Evolutionary conservation across 2,797 vertebrate species (phyloP), one percentile per base, ranked within the genome.

Genomic region (Peromyscus eremicus): DNA sequence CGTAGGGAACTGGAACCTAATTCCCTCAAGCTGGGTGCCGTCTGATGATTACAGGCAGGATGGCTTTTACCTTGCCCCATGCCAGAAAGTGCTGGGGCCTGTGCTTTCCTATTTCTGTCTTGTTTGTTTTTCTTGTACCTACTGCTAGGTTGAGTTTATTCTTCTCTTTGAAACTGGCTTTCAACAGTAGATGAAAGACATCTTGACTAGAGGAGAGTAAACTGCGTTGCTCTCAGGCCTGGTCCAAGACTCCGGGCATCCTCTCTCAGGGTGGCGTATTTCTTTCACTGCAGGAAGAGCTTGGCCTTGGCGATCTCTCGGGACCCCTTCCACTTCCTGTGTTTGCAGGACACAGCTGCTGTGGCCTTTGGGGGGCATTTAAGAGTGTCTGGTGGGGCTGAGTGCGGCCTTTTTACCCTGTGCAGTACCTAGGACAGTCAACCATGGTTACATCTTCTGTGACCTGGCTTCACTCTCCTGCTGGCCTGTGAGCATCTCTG

Each of bases 361-460:
- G 0, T 32, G 80, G 21, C n/a, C 57, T 29, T 84, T 55, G 29
- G 21, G 21, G 57, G 70, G 17, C 14, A 29, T 70, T 43, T 55
- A 6, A 43, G 10, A 46, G 23, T 73, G 89, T 90, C 43, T 71
- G 49, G 10, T 87, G 32, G 60, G 52, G 52, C 16, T 10, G 37
- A 16, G 17, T 0, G 3, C 7, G 37, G 10, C 68, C 49, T 85
- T 16, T 57, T 52, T 73, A 27, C 64, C 10, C 0, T 12, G 6
- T 7, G 11, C 0, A 0, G 70, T 23, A 46, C 8, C 21, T 3
- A 55, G 76, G 27, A 23, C 49, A 43, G 25, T 60, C 40, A 77
- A 5, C 25, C 3, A 0, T 7, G 68, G 16, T 40, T 32, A 8
- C 1, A 0, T 46, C 14, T 25, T 13, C 17, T 3, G 34, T 32